Evolutionary conservation across 2,797 vertebrate genomes (phyloP), one percentile per base, ranked within the genome.

Genomic region (Thalassophryne amazonica): DNA sequence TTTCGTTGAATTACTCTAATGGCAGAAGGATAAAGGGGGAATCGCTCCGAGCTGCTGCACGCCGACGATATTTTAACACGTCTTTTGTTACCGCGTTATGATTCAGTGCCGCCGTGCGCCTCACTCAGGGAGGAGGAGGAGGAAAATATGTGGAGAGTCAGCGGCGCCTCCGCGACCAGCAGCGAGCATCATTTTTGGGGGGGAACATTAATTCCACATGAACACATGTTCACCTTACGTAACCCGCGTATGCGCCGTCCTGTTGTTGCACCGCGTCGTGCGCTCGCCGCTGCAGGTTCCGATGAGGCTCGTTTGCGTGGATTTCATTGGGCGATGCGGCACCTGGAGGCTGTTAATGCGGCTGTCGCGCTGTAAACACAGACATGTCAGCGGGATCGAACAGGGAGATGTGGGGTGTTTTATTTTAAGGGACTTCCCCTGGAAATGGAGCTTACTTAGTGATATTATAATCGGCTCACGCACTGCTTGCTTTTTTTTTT

Each of bases 71-170:
- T 83, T 78, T 72, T 77, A 65, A 62, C 69, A 80, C 86, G 78
- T 84, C 88, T 90, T 89, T 90, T 91, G 89, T 90, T 88, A 83
- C 67, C 83, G 77, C 72, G 86, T 76, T 76, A 60, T 76, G 85
- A 79, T 84, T 83, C 76, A 72, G 78, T 75, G 69, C 66, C 71
- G 65, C 63, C 78, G 61, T 63, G 77, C 69, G 77, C 75, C 59
- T 58, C 71, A 57, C 66, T 52, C 50, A 23, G 17, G 28, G 9
- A 12, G 6, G 13, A 18, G 16, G 57, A 31, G 60, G 23, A 33
- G 16, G 48, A 34, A 34, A 16, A 25, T 14, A 38, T 21, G 39
- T 21, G 25, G 30, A 29, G 16, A 19, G 38, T 34, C 22, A 15
- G 36, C 66, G 40, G 67, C 64, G 43, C 37, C 60, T 50, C 45